A percentile compares a stretch with the other conserved stretches of the same genome.
These are phyloP conservation scores for Magallana gigas DNA, from an alignment of 1,140 invertebrate genomes.

Conservation along the genomic window DNA sequence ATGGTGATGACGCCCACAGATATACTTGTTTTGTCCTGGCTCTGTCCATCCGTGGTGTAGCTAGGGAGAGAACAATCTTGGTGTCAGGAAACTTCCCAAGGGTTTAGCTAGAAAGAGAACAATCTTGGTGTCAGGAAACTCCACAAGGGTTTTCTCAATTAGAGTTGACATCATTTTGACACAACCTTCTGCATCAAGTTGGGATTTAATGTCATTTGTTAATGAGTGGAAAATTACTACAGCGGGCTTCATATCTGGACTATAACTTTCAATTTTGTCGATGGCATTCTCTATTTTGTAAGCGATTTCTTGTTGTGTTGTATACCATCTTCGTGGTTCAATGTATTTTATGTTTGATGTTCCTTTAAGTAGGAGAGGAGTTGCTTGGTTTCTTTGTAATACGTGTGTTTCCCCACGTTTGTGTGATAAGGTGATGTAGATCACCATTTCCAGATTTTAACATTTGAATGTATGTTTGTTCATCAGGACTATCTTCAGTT, in stretches of 20 bases:
- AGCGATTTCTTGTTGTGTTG: neutral
- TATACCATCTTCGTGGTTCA: conserved; percentile 1
- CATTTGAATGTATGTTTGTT: neutral
- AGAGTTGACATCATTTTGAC: neutral
- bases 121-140: neutral
- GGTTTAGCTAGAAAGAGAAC: too few relatives aligned
- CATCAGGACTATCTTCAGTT: neutral
- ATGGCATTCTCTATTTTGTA: neutral
- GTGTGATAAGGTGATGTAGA: too few relatives aligned
- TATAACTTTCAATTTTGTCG: neutral
- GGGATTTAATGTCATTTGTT: neutral
- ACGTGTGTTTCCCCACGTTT: too few relatives aligned
- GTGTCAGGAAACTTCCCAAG: too few relatives aligned
- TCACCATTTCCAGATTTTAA: too few relatives aligned
- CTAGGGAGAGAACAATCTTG: neutral
- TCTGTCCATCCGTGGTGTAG: neutral
- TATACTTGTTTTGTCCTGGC: too few relatives aligned
- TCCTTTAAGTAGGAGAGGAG: neutral
- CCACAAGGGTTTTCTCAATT: neutral
- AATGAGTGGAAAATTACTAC: neutral
- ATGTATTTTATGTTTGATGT: neutral
- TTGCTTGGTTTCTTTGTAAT: neutral
- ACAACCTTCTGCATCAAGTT: neutral
- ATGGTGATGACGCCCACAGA: too few relatives aligned
- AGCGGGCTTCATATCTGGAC: neutral